Percentiles rank a stretch among this genome's conserved stretches.
Conservation (phyloP, 2,797 vertebrate genomes). For the Mormyrops attenuatus region DNA sequence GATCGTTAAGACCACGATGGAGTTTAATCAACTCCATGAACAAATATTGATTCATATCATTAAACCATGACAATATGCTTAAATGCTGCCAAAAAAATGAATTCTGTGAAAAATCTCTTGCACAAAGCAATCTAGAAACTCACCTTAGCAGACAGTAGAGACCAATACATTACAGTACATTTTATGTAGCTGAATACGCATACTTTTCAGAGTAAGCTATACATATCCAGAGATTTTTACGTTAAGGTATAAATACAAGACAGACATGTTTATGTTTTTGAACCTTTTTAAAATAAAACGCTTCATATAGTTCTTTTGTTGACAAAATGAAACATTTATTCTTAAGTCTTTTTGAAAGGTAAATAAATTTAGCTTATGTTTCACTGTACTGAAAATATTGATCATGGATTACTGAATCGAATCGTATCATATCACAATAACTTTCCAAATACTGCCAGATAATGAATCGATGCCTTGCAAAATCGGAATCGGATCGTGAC, state of each 20-base stretch:
- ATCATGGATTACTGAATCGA: not conserved
- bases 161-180: not conserved
- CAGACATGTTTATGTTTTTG: not conserved
- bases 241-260: not conserved
- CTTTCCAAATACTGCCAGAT: not conserved
- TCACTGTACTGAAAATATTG: not conserved
- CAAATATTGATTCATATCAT: not conserved
- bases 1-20: not conserved
- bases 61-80: not conserved
- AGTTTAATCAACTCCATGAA: not conserved
- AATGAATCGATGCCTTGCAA: not conserved
- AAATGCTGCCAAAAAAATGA: not conserved
- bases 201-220: not conserved
- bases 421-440: not conserved
- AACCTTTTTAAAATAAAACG: not conserved
- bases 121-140: not conserved
- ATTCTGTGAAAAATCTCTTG: not conserved
- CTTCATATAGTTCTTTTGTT: not conserved
- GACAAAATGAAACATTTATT: not conserved
- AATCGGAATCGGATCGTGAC: not conserved
- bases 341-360: not conserved
- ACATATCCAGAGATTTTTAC: not conserved
- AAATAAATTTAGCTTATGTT: not conserved
- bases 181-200: not conserved
- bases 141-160: not conserved